Conservation (phyloP, 2,888 invertebrate species). For the Theodoxus fluviatilis region DNA sequence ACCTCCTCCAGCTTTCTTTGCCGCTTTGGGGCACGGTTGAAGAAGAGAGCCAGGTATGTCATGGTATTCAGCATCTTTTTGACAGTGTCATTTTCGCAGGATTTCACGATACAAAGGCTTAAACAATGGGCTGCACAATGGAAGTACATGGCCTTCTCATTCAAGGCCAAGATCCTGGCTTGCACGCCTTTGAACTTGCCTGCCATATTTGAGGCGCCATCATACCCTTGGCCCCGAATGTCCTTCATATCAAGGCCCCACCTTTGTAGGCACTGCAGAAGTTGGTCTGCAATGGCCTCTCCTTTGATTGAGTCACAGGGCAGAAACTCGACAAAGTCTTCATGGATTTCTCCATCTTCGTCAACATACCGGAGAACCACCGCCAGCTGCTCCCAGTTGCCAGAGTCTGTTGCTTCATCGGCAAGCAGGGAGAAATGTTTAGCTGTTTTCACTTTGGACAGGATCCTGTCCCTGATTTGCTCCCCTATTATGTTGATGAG, state of each 20-base stretch:
- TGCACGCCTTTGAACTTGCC: conserved; percentile 30
- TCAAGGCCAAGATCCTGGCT: conserved; percentile 25
- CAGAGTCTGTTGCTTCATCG: conserved; percentile 34
- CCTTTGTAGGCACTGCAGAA: conserved; percentile 13
- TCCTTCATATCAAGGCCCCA: conserved; percentile 26
- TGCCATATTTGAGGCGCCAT: conserved; percentile 31
- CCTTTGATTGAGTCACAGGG: conserved; percentile 26
- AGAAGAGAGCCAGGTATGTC: too few relatives aligned
- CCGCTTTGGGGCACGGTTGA: too few relatives aligned
- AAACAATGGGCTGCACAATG: conserved; percentile 35
- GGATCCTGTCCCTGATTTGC: conserved; percentile 26
- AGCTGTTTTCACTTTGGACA: conserved; percentile 23
- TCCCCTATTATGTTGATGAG: conserved; percentile 29
- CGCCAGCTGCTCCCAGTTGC: conserved; percentile 33
- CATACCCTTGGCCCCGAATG: conserved; percentile 33
- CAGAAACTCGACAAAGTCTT: conserved; percentile 27
- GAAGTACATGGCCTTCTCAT: conserved; percentile 30
- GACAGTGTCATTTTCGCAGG: conserved; percentile 31
- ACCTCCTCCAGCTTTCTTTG: too few relatives aligned
- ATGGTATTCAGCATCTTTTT: too few relatives aligned
- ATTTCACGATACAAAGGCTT: conserved; percentile 29
- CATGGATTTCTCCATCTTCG: neutral
- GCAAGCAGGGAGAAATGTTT: conserved; percentile 32
- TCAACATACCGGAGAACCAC: conserved; percentile 29
- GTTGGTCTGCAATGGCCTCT: conserved; percentile 22